Base-by-base conservation (phyloP, 2,888 invertebrate genomes). In the Opisthograptis luteolata region DNA sequence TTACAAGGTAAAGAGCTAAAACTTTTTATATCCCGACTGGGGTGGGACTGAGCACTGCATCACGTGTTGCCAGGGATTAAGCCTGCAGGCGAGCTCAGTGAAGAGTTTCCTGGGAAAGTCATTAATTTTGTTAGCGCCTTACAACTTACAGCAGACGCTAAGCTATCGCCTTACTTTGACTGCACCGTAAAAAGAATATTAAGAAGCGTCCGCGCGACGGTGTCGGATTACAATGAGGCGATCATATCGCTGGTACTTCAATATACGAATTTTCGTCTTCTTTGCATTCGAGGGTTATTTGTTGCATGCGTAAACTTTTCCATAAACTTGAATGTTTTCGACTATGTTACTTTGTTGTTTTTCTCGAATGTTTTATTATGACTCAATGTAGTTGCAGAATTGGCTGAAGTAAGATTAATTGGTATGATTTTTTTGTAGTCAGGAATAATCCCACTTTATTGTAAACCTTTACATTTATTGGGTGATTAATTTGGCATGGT, bases 51-150 rank as follows among this genome's bases (percentile, higher is more conserved):
- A 54, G 57, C 58, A 57, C 64, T 70, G 76, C 71, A 73, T 79
- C 76, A 76, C 75, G 72, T 72, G 70, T 69, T 68, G 63, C 55
- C 66, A 54, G 69, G n/a, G 72, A 77, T 76, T 79, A 76, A 74
- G 72, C 60, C 72, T 66, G 70, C 75, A 73, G 69, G 73, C 71
- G 71, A 64, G 69, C 72, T 49, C 60, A 44, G 58, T 51, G 58
- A 63, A 57, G 66, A 66, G 64, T 70, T 60, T 66, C 62, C 64
- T 60, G 61, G 62, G 58, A 66, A 73, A 73, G 66, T 73, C 78
- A 84, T 84, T 81, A 80, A 84, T 84, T 80, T 81, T 75, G 76
- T 79, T 80, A 78, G 70, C 76, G 75, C 75, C 74, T 79, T 77
- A 76, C 77, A 75, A 76, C 67, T 79, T 77, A 73, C 73, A 70